Evolutionary conservation across 2,888 invertebrate species (phyloP).

Genomic region (Acanthopleura granulata): DNA sequence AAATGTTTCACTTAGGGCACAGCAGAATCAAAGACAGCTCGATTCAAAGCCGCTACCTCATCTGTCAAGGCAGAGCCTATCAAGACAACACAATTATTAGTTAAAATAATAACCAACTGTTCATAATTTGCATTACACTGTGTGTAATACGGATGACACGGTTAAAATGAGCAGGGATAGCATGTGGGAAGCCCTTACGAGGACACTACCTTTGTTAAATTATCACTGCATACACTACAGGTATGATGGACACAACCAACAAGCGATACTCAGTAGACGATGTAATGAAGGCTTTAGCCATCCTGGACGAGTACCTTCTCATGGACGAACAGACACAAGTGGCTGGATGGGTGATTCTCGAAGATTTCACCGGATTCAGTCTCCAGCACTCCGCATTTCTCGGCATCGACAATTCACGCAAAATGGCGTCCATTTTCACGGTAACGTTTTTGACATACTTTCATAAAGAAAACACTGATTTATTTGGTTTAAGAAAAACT

Average conservation of each 20-base stretch:
- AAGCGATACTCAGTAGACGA: background rate
- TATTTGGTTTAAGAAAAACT: no score
- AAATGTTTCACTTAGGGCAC: no score
- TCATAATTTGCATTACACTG: no score
- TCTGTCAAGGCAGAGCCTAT: no score
- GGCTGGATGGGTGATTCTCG: background rate
- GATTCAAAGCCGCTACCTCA: no score
- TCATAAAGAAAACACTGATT: no score
- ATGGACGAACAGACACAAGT: constrained; percentile 1
- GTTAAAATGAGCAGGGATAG: no score
- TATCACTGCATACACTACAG: background rate
- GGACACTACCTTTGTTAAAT: background rate
- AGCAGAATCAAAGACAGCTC: no score
- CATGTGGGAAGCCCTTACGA: no score
- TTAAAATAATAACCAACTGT: no score
- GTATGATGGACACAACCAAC: background rate
- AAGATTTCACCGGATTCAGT: background rate
- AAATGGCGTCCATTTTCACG: background rate
- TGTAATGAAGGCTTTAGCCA: background rate
- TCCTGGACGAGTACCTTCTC: background rate
- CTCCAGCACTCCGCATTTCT: background rate
- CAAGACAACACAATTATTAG: no score
- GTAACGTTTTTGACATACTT: background rate
- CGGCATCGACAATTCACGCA: background rate
- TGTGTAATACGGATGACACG: no score